A percentile compares a stretch with the other conserved stretches of the same genome.
Conservation (phyloP, 2,113 vertebrate genomes). For the Sakesphorus luctuosus region DNA sequence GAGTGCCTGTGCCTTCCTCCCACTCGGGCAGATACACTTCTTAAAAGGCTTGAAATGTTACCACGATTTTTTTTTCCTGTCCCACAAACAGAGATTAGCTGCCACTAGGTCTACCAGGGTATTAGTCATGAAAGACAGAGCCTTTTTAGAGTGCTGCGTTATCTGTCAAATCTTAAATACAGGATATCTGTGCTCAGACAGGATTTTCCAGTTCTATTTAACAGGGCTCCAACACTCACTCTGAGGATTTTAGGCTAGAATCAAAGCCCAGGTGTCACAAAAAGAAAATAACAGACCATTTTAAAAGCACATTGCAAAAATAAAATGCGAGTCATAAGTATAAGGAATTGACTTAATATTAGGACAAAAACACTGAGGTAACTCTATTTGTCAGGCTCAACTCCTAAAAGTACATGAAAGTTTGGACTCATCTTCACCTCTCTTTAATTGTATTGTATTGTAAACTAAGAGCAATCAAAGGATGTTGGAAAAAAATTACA, state of each 20-base stretch:
- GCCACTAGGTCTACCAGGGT: not conserved
- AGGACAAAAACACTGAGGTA: not conserved
- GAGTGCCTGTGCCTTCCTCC: not conserved
- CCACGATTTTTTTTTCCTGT: not conserved
- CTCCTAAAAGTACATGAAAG: not conserved
- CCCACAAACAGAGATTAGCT: not conserved
- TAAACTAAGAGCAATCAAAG: not conserved
- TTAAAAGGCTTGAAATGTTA: conserved; percentile 7
- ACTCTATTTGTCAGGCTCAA: not conserved
- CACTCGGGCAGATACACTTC: not conserved
- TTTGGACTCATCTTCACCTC: not conserved
- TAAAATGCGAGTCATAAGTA: not conserved
- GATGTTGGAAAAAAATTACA: not conserved
- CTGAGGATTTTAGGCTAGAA: not conserved
- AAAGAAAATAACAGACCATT: not conserved
- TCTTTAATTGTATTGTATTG: not conserved
- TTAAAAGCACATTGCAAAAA: not conserved
- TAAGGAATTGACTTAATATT: not conserved
- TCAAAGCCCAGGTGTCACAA: not conserved
- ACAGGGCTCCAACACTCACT: not conserved
- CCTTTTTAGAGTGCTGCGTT: not conserved
- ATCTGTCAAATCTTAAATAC: conserved; percentile 35
- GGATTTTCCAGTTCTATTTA: conserved; percentile 17
- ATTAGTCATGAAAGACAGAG: conserved; percentile 32
- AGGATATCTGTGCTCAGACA: not conserved